Evolutionary conservation across 2,113 vertebrate species (phyloP).

Genomic region (Brachionichthys hirsutus): DNA sequence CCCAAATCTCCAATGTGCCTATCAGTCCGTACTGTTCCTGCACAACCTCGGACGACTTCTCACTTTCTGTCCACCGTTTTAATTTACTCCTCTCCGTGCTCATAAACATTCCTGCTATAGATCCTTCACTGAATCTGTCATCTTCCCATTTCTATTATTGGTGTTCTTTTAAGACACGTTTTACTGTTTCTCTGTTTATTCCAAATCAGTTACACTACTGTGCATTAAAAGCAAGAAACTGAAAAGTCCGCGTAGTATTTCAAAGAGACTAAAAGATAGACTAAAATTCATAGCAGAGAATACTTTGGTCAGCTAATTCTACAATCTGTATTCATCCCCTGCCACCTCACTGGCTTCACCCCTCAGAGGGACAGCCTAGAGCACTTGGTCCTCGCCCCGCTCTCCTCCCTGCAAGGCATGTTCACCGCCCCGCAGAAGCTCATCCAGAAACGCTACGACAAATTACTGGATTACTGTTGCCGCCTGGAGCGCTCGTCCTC

Average conservation of each 20-base stretch:
- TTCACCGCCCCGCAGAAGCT: constrained; percentile 95
- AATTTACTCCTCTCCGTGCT: neutral
- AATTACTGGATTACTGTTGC: constrained; percentile 91
- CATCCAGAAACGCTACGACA: constrained; percentile 97
- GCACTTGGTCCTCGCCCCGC: constrained; percentile 81
- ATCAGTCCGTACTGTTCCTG: neutral
- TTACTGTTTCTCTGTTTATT: neutral
- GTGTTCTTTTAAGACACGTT: neutral
- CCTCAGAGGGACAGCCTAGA: constrained; percentile 82
- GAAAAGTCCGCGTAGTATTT: too few species aligned
- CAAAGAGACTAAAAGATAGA: neutral
- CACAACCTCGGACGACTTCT: constrained; percentile 10
- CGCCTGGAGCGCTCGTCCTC: constrained; percentile 80
- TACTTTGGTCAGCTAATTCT: neutral
- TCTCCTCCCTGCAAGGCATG: constrained; percentile 84
- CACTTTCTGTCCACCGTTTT: constrained; percentile 8
- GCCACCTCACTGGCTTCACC: constrained; percentile 11
- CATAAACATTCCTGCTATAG: constrained; percentile 5
- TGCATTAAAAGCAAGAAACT: neutral
- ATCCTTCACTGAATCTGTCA: too few species aligned
- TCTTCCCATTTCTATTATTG: neutral
- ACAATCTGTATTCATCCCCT: neutral
- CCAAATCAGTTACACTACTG: constrained; percentile 1
- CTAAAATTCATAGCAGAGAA: neutral
- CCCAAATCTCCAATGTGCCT: too few species aligned